These are phyloP conservation scores for Hippopotamyrus pictus DNA, from an alignment of 2,797 vertebrate genomes.

Conservation along the genomic window DNA sequence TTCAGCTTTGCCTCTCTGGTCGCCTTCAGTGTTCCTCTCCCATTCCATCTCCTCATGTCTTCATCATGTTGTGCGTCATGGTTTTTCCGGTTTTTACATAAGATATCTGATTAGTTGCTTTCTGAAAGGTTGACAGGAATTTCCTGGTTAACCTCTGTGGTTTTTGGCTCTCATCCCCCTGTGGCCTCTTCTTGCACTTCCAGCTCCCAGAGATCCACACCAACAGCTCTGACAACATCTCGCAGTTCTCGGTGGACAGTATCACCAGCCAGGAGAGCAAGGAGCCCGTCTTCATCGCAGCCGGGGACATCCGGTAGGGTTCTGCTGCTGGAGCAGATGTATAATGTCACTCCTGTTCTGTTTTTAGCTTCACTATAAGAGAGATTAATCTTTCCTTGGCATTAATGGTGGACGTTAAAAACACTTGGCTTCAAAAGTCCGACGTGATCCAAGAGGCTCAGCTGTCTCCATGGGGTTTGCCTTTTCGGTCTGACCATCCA, in stretches of 20 bases:
- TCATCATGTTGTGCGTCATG: not conserved
- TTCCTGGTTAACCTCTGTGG: not conserved
- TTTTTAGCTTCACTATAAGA: not conserved
- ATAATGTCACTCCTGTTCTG: not conserved
- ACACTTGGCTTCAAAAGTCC: not conserved
- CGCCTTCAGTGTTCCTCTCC: not conserved
- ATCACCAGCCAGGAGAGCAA: constrained; percentile 96
- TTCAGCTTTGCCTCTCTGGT: not conserved
- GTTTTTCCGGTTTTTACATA: not conserved
- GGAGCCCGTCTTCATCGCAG: constrained; percentile 89
- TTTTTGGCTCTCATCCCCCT: not conserved
- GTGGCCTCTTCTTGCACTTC: not conserved
- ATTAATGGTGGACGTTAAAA: not conserved
- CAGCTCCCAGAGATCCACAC: constrained; percentile 86
- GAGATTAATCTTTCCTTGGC: not conserved
- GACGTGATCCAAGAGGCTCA: not conserved
- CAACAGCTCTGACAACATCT: constrained; percentile 97
- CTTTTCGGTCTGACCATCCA: constrained; percentile 35
- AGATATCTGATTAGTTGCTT: not conserved
- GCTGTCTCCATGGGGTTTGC: not conserved
- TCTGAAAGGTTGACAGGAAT: not conserved
- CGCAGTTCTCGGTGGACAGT: constrained; percentile 95
- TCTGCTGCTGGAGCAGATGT: not conserved
- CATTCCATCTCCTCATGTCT: not conserved
- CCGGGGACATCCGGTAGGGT: constrained; percentile 85